Evolutionary conservation across 1,140 invertebrate species (phyloP).

Genomic region (Littorina saxatilis): DNA sequence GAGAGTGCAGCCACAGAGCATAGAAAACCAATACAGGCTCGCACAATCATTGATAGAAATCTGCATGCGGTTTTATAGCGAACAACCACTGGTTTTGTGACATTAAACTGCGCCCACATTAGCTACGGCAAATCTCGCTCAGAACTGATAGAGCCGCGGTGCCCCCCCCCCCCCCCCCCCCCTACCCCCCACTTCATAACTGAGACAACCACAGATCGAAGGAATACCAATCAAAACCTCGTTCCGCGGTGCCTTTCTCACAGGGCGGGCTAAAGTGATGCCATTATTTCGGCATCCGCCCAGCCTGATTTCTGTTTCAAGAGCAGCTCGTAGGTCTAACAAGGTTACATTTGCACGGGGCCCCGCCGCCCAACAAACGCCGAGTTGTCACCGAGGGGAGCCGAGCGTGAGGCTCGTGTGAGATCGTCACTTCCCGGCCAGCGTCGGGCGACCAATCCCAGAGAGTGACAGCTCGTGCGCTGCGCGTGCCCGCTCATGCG

Average conservation of each 20-base stretch:
- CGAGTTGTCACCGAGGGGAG: slow-evolving; percentile 2
- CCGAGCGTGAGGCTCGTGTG: not conserved
- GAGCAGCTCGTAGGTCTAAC: slow-evolving; percentile 27
- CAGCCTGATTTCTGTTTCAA: slow-evolving; percentile 11
- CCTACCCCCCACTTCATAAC: not conserved
- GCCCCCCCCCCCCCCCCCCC: not conserved
- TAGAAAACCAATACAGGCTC: no score
- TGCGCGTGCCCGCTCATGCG: slow-evolving; percentile 31
- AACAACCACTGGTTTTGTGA: not conserved
- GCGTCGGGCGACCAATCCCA: slow-evolving; percentile 8
- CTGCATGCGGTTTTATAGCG: not conserved
- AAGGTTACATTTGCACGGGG: slow-evolving; percentile 30
- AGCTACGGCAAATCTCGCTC: not conserved
- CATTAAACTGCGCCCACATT: not conserved
- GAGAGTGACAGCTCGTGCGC: slow-evolving; percentile 15
- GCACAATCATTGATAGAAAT: no score
- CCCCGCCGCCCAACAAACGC: slow-evolving; percentile 16
- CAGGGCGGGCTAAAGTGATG: not conserved
- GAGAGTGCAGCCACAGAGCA: no score
- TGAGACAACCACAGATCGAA: not conserved
- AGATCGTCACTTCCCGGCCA: slow-evolving; percentile 6
- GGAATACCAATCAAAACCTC: not conserved
- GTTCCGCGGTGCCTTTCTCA: not conserved
- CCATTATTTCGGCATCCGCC: not conserved
- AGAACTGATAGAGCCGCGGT: no score